Base-by-base conservation (phyloP, 2,113 vertebrate species). In the Geococcyx californianus region DNA sequence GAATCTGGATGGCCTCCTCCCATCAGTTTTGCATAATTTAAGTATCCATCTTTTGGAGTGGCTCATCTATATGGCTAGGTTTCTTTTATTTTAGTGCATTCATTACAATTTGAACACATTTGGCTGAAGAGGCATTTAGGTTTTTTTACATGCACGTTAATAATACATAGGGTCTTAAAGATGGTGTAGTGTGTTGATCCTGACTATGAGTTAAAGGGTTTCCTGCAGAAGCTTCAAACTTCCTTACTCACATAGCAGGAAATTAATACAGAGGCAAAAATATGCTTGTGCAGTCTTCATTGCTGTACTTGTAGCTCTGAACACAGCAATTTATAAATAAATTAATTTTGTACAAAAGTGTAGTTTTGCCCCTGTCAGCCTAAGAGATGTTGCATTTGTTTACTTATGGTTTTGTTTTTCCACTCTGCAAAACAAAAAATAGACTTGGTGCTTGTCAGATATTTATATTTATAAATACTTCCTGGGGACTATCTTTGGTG, bases 31-130 rank as follows among this genome's bases (percentile, higher is more conserved):
- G 11, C 3, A 3, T 64, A 68, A 68, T 63, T 63, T 63, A 73
- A 56, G 7, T 13, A 67, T 31, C 6, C 0, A 0, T 56, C 29
- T 79, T 88, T 63, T 63, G 21, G 12, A 62, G 0, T 4, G 59
- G 10, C 10, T 83, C 7, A 59, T 72, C 33, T 13, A 13, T 70
- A 62, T 12, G 31, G 12, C 11, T 78, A 42, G 13, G 9, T 78
- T 66, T 84, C 17, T 60, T 80, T 60, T 56, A 13, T 58, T 66
- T 81, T 52, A 67, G 34, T n/a, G 16, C 16, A 36, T 3, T 51
- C 8, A 28, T 13, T 21, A 33, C 20, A 59, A 59, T 51, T 21
- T 64, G 40, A 84, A 69, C 56, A 64, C 11, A 24, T 25, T 34
- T 28, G 13, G 16, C 16, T 59, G 62, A 83, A 89, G 34, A 62